Percentiles rank a stretch among this genome's conserved stretches.
Evolutionary conservation across 2,113 vertebrate species (phyloP).

Genomic region (Pseudorasbora parva): DNA sequence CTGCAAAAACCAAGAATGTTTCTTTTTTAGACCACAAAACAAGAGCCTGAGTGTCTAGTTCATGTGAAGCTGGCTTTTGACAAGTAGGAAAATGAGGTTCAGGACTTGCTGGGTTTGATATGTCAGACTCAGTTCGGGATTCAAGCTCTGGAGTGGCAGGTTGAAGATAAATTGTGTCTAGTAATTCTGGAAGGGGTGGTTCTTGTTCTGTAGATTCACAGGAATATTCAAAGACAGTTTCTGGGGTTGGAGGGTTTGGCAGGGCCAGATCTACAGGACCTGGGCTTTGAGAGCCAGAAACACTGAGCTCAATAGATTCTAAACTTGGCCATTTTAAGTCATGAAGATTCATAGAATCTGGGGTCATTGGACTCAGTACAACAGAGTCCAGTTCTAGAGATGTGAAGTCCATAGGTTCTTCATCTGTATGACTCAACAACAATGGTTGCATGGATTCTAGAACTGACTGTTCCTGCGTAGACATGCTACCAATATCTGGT

Average conservation of each 20-base stretch:
- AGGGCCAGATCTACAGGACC: conserved; percentile 41
- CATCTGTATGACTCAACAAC: conserved; percentile 6
- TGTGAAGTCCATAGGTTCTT: conserved; percentile 38
- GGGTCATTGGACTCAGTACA: conserved; percentile 53
- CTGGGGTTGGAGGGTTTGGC: conserved; percentile 59
- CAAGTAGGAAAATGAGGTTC: conserved; percentile 32
- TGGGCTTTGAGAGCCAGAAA: conserved; percentile 51
- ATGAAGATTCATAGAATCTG: conserved; percentile 60
- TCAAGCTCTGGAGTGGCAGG: conserved; percentile 55
- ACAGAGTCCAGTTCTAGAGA: conserved; percentile 51
- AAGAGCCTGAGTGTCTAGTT: conserved; percentile 44
- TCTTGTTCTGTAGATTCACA: conserved; percentile 68
- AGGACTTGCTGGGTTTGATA: conserved; percentile 31
- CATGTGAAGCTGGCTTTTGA: conserved; percentile 35
- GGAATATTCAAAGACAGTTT: conserved; percentile 53
- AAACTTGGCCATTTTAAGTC: conserved; percentile 56
- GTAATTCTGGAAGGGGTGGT: conserved; percentile 74
- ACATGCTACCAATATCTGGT: not conserved
- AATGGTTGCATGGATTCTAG: conserved; percentile 37
- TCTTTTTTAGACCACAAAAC: conserved; percentile 55
- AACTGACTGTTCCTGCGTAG: conserved; percentile 13
- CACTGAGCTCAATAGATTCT: conserved; percentile 50
- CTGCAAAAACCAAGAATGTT: conserved; percentile 27
- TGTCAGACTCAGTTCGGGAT: conserved; percentile 39
- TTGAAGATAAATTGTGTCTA: conserved; percentile 62